Evolutionary conservation across 2,797 vertebrate genomes (phyloP).

Genomic region (Falco columbarius): DNA sequence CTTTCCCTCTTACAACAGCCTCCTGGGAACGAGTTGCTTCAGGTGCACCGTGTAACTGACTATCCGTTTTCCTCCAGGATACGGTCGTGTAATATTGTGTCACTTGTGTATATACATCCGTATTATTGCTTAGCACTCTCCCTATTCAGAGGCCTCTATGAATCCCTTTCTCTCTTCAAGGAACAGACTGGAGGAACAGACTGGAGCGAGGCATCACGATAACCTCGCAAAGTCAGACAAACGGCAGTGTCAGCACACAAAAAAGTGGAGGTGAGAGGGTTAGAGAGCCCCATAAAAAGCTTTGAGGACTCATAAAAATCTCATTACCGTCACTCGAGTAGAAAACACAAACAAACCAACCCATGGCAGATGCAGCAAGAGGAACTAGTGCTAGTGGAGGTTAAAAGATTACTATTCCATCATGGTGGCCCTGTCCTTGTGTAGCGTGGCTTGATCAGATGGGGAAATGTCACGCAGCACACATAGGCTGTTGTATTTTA

Average conservation of each 20-base stretch:
- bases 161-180: background rate
- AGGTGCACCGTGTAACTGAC: background rate
- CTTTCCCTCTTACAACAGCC: background rate
- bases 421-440: background rate
- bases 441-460: background rate
- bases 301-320: background rate
- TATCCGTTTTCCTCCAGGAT: background rate
- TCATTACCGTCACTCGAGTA: background rate
- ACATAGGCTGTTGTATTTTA: background rate
- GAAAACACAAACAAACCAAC: background rate
- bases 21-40: background rate
- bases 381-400: background rate
- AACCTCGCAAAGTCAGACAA: background rate
- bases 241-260: background rate
- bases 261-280: background rate
- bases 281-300: background rate
- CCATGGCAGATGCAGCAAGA: background rate
- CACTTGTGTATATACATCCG: background rate
- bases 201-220: background rate
- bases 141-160: background rate
- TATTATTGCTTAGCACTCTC: background rate
- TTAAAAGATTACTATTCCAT: slow-evolving; percentile 9
- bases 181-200: background rate
- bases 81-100: background rate
- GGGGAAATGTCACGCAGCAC: background rate